Evolutionary conservation across 2,113 vertebrate species (phyloP), one percentile per base, ranked within the genome.

Genomic region (Hemibagrus wyckioides): DNA sequence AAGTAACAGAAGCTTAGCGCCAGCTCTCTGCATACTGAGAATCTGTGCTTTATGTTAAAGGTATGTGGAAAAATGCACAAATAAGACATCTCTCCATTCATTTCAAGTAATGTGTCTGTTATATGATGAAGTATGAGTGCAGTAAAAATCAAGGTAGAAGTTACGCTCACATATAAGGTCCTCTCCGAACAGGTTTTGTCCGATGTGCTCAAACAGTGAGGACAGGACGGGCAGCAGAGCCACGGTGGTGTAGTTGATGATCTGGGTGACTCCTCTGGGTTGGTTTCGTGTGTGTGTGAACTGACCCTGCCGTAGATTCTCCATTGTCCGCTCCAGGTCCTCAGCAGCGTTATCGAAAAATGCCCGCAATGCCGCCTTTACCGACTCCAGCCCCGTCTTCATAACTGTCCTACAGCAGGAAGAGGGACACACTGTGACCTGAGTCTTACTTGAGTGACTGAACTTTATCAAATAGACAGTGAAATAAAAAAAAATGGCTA

Each of bases 231-330:
- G 98, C 79, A 99, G 93, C 56, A 99, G 95, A 4, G 97, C 97
- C 77, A 98, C 96, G 0, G 97, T 99, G 50, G 98, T 99, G 89
- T 99, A 99, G 94, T 99, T 99, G 94, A 99, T 98, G 90, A 99
- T 98, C 92, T 99, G 98, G 14, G 97, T 98, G 82, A 97, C 96
- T 0, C 98, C 97, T 59, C 94, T 94, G 2, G 97, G 97, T 59
- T 97, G 97, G 84, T 89, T 95, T 59, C 96, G 94, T 79, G 96
- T 97, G 92, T 99, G 98, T 0, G 97, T 97, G 93, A 99, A 99
- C 92, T 98, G 97, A 87, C 98, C 98, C 56, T 97, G 96, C 75
- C 97, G 96, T 50, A 99, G 96, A 90, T 99, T 99, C 87, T 98
- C 97, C 93, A 97, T 93, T 0, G 98, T 99, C 92, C 96, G 96